Conservation (phyloP, 1,140 invertebrate genomes). For the Caerostris extrusa region DNA sequence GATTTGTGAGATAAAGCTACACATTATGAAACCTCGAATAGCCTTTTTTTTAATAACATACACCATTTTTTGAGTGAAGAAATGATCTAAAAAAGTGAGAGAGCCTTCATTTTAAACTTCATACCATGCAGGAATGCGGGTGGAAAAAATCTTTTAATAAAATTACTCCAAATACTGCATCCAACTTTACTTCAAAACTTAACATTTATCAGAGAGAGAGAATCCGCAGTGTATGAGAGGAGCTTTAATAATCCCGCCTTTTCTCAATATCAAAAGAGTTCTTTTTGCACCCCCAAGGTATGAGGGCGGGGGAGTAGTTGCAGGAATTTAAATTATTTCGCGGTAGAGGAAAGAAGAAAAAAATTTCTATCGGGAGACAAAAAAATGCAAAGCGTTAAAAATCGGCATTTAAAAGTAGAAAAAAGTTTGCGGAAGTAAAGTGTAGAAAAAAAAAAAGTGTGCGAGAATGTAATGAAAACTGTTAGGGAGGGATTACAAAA, state of each 20-base stretch:
- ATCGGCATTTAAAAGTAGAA: conserved; percentile 10
- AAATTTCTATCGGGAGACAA: background rate
- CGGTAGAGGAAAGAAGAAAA: background rate
- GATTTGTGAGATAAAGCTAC: too few species aligned
- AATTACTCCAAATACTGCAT: conserved; percentile 3
- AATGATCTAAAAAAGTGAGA: too few species aligned
- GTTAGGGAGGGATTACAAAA: background rate
- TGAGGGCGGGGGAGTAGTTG: background rate
- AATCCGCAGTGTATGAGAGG: background rate
- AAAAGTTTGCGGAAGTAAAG: background rate
- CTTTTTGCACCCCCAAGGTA: background rate
- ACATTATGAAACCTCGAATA: too few species aligned
- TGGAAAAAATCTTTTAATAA: conserved; percentile 1
- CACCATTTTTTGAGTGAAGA: too few species aligned
- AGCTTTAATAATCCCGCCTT: conserved; percentile 10
- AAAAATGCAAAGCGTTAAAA: background rate
- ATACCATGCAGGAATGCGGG: conserved; percentile 11
- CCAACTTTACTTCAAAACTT: background rate
- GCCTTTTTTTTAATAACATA: too few species aligned
- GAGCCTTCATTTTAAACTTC: background rate
- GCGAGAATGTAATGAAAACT: background rate
- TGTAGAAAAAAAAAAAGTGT: background rate
- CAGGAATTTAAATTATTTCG: background rate
- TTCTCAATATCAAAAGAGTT: conserved; percentile 19
- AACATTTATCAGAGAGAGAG: background rate